Evolutionary conservation across 64 coral and sea anemone species (phyloP), one percentile per base, ranked within the genome.

Genomic region (Pachyseris speciosa): DNA sequence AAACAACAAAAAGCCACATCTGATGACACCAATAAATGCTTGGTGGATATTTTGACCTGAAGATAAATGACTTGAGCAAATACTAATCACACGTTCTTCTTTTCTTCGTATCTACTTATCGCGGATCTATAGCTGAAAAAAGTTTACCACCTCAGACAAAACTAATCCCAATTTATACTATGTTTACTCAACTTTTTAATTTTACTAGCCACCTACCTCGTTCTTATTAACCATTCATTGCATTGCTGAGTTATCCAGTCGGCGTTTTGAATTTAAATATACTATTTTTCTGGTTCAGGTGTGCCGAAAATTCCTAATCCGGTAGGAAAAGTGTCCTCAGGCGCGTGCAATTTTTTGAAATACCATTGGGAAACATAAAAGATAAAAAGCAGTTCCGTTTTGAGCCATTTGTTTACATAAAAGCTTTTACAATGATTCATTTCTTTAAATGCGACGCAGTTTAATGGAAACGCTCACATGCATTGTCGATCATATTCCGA

Each of bases 181-280:
- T n/a, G 34, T 71, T 71, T 71, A 71, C 67, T 40, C 36, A 71
- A 71, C n/a, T 71, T 37, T 71, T 39, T 71, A 71, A 71, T 71
- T 39, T 71, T 40, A 9, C 39, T 9, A 44, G 45, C 38, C 16
- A 15, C 28, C 22, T 44, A 12, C 19, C 8, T 39, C n/a, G 10
- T 39, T 74, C 20, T 45, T 47, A 71, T 44, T 37, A 74, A 43
- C 25, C n/a, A 22, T 74, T 45, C 45, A 24, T 37, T 26, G 0
- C 39, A 74, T 36, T 17, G 70, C 70, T 74, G 70, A 43, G 70
- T 12, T 27, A 44, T n/a, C 39, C 7, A 7, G 38, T 47, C 11
- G 13, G 27, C 15, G 66, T 69, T 69, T 19, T 37, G 38, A 74
- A 74, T 74, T 44, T 25, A 44, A 74, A 44, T 26, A 9, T 12